Conservation (phyloP, 2,113 vertebrate genomes). For the Chaenogobius annularis region DNA sequence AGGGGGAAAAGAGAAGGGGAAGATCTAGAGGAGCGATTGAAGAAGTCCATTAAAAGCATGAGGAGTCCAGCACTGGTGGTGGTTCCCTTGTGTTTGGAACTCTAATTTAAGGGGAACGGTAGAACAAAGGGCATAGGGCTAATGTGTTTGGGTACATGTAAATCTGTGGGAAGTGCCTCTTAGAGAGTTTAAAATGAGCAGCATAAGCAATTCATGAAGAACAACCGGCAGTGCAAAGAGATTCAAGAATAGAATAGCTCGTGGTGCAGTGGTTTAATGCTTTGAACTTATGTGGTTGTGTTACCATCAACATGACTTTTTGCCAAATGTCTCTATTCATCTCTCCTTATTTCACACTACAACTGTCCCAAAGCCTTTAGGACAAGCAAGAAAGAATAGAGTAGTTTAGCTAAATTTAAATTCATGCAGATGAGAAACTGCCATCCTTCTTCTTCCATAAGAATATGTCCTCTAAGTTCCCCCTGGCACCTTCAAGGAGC, state of each 20-base stretch:
- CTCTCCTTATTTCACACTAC: not conserved
- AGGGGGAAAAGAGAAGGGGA: conserved; percentile 1
- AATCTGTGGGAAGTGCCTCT: conserved; percentile 42
- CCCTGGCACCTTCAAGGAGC: too few relatives aligned
- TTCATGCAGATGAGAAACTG: too few relatives aligned
- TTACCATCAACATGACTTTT: too few relatives aligned
- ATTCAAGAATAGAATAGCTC: not conserved
- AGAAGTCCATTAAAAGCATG: conserved; percentile 27
- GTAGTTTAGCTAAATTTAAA: too few relatives aligned
- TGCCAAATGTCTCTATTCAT: not conserved
- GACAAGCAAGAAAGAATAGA: too few relatives aligned
- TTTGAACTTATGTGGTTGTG: too few relatives aligned
- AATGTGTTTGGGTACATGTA: conserved; percentile 31
- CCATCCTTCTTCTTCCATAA: too few relatives aligned
- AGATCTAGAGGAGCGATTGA: conserved; percentile 9
- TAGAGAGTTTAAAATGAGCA: conserved; percentile 30
- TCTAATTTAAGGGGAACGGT: conserved; percentile 40
- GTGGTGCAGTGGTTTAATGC: too few relatives aligned
- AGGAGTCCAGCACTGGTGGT: conserved; percentile 23
- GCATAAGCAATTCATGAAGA: not conserved
- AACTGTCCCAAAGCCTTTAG: not conserved
- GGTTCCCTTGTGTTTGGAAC: conserved; percentile 21
- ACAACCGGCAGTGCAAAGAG: not conserved
- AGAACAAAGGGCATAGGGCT: conserved; percentile 27
- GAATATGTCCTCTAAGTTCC: too few relatives aligned